Evolutionary conservation across 2,888 invertebrate genomes (phyloP).

Genomic region (Eupithecia inturbata): DNA sequence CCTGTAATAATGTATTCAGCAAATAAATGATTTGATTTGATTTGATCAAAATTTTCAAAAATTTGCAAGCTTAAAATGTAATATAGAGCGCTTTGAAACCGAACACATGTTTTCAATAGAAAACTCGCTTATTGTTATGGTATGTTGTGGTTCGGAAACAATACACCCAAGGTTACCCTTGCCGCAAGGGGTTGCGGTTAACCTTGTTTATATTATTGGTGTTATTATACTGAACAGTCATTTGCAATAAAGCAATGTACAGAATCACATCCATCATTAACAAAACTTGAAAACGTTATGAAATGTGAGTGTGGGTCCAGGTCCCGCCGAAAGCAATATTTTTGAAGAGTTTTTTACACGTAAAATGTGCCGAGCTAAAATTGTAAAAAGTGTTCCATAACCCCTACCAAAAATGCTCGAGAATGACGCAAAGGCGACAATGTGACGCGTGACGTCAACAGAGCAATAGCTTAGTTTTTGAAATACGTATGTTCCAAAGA

Average conservation of each 20-base stretch:
- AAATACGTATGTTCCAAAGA: too few relatives aligned
- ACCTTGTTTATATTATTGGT: not conserved
- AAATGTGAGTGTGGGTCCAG: not conserved
- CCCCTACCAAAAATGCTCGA: not conserved
- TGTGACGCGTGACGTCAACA: not conserved
- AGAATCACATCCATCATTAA: not conserved
- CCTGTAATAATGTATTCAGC: too few relatives aligned
- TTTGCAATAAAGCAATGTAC: not conserved
- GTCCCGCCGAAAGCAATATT: not conserved
- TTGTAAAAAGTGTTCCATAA: too few relatives aligned
- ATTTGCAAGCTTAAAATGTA: too few relatives aligned
- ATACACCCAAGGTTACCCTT: not conserved
- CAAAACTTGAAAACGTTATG: not conserved
- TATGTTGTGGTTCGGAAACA: not conserved
- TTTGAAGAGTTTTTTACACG: not conserved
- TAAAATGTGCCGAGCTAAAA: not conserved
- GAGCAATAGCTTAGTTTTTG: too few relatives aligned
- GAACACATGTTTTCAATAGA: not conserved
- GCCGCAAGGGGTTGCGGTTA: constrained; percentile 2
- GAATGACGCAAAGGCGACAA: not conserved
- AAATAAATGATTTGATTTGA: too few relatives aligned
- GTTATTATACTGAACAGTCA: not conserved
- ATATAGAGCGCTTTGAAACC: not conserved
- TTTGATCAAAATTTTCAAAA: too few relatives aligned
- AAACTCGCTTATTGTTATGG: not conserved